Conservation (phyloP, 2,797 vertebrate species). For the Catharus ustulatus region DNA sequence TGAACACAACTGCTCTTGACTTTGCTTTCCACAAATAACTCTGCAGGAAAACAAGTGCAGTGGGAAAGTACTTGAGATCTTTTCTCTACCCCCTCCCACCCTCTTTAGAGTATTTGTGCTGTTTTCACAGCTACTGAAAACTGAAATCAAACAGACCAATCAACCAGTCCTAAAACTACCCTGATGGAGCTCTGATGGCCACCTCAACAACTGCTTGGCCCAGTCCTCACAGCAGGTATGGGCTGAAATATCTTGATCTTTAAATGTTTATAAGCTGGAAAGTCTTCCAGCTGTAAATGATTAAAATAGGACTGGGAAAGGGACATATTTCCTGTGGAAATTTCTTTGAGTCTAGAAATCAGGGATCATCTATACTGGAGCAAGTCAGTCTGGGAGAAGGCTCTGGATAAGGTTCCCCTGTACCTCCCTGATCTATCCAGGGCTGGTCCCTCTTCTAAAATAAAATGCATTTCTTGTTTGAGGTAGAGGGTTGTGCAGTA, state of each 20-base stretch:
- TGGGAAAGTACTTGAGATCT: not conserved
- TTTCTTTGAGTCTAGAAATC: not conserved
- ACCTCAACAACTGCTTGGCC: rapidly evolving
- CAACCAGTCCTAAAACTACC: not conserved
- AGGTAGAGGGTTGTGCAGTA: not conserved
- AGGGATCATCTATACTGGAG: not conserved
- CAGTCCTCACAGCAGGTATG: not conserved
- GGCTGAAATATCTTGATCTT: not conserved
- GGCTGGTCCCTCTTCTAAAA: not conserved
- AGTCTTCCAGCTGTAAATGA: not conserved
- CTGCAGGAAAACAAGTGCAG: not conserved
- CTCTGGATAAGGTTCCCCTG: not conserved
- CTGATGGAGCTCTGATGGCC: not conserved
- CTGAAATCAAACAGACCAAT: not conserved
- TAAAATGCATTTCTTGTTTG: not conserved
- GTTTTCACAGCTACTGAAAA: not conserved
- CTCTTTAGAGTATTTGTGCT: not conserved
- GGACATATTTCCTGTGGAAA: not conserved
- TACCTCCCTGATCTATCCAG: not conserved
- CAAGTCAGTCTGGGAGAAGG: not conserved
- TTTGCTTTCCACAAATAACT: not conserved
- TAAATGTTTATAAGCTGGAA: not conserved
- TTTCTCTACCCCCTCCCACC: not conserved
- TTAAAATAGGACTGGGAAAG: not conserved
- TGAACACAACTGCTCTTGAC: not conserved